phyloP scores from a whole-genome alignment of 2,888 invertebrate genomes.

The Dilophus febrilis region DNA sequence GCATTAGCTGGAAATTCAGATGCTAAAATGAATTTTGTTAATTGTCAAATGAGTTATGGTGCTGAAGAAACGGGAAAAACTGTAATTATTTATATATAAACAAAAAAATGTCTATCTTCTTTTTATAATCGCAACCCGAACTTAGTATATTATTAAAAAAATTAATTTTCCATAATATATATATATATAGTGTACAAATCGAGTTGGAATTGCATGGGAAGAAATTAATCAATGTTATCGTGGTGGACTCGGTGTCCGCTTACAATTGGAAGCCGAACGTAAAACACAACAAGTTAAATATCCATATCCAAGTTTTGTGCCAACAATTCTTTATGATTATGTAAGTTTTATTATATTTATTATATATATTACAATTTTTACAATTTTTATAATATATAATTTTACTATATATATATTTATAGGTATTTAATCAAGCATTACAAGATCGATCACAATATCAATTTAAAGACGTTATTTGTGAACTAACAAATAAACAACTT shows the following conservation, averaged over 20 bases:
- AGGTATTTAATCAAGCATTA: slow-evolving; percentile 28
- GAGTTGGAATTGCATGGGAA: slow-evolving; percentile 24
- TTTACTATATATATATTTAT: slow-evolving; percentile 1
- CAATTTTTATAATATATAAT: not conserved
- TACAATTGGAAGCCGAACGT: slow-evolving; percentile 33
- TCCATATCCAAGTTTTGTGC: slow-evolving; percentile 30
- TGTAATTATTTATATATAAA: not conserved
- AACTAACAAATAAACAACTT: slow-evolving; percentile 10
- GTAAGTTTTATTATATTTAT: slow-evolving; percentile 26
- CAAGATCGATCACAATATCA: slow-evolving; percentile 29
- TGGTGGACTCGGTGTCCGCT: slow-evolving; percentile 26
- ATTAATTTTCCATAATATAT: too few relatives aligned
- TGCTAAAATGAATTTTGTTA: slow-evolving; percentile 32
- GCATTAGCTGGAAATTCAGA: slow-evolving; percentile 20
- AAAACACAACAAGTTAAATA: slow-evolving; percentile 23
- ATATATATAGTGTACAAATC: slow-evolving; percentile 31
- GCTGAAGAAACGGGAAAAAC: slow-evolving; percentile 26
- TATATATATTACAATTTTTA: not conserved
- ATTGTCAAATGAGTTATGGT: slow-evolving; percentile 34
- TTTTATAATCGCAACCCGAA: too few relatives aligned
- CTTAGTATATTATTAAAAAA: too few relatives aligned
- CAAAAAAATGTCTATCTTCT: too few relatives aligned
- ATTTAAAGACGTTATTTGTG: slow-evolving; percentile 29
- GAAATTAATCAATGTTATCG: slow-evolving; percentile 27
- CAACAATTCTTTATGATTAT: slow-evolving; percentile 34